These are phyloP conservation scores for Hipparchia sbordonii DNA, from an alignment of 2,888 invertebrate genomes.

Conservation along the genomic window DNA sequence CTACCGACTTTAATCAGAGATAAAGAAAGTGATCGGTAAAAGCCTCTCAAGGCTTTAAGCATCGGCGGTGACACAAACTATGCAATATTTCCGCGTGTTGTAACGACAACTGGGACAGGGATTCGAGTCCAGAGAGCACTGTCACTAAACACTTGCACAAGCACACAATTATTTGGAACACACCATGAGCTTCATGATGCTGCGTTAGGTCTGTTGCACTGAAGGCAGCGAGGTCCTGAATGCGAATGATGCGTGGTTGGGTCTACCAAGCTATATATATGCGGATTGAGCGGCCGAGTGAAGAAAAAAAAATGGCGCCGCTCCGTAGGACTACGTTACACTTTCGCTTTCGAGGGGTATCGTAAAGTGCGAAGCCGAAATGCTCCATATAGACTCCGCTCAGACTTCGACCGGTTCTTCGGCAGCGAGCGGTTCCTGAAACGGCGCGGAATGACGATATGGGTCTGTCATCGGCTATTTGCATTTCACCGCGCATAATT, in stretches of 20 bases:
- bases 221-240: slow-evolving; percentile 81
- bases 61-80: slow-evolving; percentile 43
- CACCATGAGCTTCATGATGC: slow-evolving; percentile 83
- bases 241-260: slow-evolving; percentile 80
- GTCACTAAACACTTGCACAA: slow-evolving; percentile 43
- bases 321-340: slow-evolving; percentile 76
- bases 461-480: slow-evolving; percentile 6
- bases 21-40: slow-evolving; percentile 31
- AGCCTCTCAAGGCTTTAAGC: slow-evolving; percentile 29
- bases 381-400: slow-evolving; percentile 63
- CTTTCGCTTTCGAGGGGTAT: slow-evolving; percentile 81
- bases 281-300: slow-evolving; percentile 75
- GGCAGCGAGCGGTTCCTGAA: slow-evolving; percentile 46
- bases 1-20: slow-evolving; percentile 23
- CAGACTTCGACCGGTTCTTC: slow-evolving; percentile 46
- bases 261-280: slow-evolving; percentile 77
- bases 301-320: slow-evolving; percentile 73
- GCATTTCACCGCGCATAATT: slow-evolving; percentile 2
- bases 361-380: slow-evolving; percentile 59
- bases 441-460: slow-evolving; percentile 24
- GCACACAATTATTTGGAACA: slow-evolving; percentile 53
- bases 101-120: slow-evolving; percentile 57
- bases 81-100: slow-evolving; percentile 63
- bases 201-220: slow-evolving; percentile 77
- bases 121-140: slow-evolving; percentile 43